A percentile compares a stretch with the other conserved stretches of the same genome.
Evolutionary conservation across 64 coral and sea anemone species (phyloP).

Genomic region (Anthopleura sola): DNA sequence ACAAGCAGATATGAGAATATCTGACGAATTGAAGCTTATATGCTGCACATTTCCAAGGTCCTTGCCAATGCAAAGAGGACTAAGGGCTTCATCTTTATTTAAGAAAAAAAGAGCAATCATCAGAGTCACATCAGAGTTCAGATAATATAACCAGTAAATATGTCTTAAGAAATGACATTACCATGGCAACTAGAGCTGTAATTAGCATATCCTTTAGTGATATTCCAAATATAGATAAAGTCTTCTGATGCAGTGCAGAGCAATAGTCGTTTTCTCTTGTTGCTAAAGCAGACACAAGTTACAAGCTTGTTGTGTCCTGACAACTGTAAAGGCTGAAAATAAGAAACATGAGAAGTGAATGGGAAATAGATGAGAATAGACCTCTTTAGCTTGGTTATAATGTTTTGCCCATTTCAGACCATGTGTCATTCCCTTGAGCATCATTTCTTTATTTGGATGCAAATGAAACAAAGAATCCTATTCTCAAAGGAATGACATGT

Average conservation of each 20-base stretch:
- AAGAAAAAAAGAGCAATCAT: background rate
- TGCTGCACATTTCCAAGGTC: conserved; percentile 83
- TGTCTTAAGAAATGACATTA: background rate
- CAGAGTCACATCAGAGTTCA: too few species aligned
- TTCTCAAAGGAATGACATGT: too few species aligned
- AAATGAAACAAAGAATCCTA: too few species aligned
- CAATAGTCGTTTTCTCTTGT: conserved; percentile 37
- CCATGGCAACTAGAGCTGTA: conserved; percentile 19
- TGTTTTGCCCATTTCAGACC: too few species aligned
- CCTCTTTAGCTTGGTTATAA: too few species aligned
- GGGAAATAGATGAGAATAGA: background rate
- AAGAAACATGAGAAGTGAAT: background rate
- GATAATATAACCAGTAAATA: too few species aligned
- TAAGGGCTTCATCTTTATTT: background rate
- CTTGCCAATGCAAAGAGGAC: conserved; percentile 58
- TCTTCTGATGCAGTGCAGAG: conserved; percentile 89
- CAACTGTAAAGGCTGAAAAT: conserved; percentile 55
- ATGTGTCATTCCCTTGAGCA: too few species aligned
- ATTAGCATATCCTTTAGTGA: conserved; percentile 52
- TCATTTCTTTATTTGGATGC: too few species aligned
- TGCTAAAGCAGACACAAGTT: conserved; percentile 82
- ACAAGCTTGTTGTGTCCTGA: conserved; percentile 63
- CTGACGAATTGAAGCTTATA: conserved; percentile 68
- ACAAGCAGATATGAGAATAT: conserved; percentile 70
- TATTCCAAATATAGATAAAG: conserved; percentile 78